Evolutionary conservation across 2,797 vertebrate species (phyloP), one percentile per base, ranked within the genome.

Genomic region (Antennarius maculatus): DNA sequence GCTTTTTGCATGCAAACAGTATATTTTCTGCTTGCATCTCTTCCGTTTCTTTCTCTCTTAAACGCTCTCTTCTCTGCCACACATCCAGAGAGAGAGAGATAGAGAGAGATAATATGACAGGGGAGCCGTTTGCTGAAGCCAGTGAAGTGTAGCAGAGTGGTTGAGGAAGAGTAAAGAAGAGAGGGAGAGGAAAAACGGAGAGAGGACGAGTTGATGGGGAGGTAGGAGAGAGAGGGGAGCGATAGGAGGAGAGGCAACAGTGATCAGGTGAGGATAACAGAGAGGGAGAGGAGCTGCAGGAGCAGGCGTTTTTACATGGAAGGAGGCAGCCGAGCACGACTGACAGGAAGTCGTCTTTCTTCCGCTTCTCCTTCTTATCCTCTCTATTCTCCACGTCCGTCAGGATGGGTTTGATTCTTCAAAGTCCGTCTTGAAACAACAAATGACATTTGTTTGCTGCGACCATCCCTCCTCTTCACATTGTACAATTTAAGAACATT

Each of bases 121-220:
- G 77, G 78, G 76, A 86, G 83, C 69, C 48, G 79, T 85, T 88
- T 84, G 88, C 87, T 84, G 82, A 84, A 90, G 84, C 83, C 88
- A 89, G 81, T 87, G 88, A 78, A 92, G 89, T 93, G 90, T 91
- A 80, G 79, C 88, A 78, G 88, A 88, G 83, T 69, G 71, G 76
- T 61, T 79, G 67, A 77, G 66, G 74, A 58, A 76, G 62, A 78
- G 76, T 18, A 47, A 68, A 64, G 16, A 47, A 63, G 65, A 61
- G 28, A 45, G 39, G 16, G 28, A 46, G 8, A 43, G 54, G 42
- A 34, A 15, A 66, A 46, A 63, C 39, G 28, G 58, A 56, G 61
- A 61, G 66, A 49, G 66, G 34, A 55, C 55, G 74, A 76, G 80
- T 65, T 63, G 76, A 81, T 75, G 84, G 82, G 75, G 64, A 66